A percentile compares a stretch with the other conserved stretches of the same genome.
These are phyloP conservation scores for Atractosteus spatula DNA, from an alignment of 2,113 vertebrate species.

Conservation along the genomic window DNA sequence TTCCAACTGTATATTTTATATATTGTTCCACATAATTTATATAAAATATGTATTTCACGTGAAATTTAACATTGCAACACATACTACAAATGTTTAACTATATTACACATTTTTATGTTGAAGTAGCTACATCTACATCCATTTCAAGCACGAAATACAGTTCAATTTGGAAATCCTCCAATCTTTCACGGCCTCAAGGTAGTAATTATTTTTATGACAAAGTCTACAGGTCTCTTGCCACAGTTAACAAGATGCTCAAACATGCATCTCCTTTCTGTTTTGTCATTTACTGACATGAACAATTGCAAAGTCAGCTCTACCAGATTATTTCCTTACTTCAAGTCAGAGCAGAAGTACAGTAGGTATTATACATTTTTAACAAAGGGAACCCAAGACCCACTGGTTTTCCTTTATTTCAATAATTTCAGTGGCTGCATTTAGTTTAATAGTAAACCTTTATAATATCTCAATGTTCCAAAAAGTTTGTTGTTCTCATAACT, in stretches of 20 bases:
- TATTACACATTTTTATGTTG: conserved; percentile 13
- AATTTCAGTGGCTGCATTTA: too few species aligned
- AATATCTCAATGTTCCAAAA: too few species aligned
- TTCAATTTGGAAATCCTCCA: conserved; percentile 27
- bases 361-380: too few species aligned
- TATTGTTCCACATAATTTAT: too few species aligned
- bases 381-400: too few species aligned
- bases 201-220: conserved; percentile 38
- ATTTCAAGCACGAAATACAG: conserved; percentile 20
- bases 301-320: conserved; percentile 32
- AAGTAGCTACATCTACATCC: conserved; percentile 5
- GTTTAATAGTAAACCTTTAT: too few species aligned
- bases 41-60: too few species aligned
- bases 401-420: too few species aligned
- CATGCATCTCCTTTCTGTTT: conserved; percentile 26
- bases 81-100: too few species aligned
- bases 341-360: background rate
- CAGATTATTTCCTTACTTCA: conserved; percentile 21
- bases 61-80: too few species aligned
- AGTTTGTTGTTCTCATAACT: too few species aligned
- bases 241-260: conserved; percentile 35
- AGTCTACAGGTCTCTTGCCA: conserved; percentile 23
- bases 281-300: conserved; percentile 28
- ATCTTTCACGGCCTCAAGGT: conserved; percentile 23
- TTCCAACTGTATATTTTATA: too few species aligned